Percentiles rank a stretch among this genome's conserved stretches.
Conservation (phyloP, 2,888 invertebrate species). For the Sacculina carcini region DNA sequence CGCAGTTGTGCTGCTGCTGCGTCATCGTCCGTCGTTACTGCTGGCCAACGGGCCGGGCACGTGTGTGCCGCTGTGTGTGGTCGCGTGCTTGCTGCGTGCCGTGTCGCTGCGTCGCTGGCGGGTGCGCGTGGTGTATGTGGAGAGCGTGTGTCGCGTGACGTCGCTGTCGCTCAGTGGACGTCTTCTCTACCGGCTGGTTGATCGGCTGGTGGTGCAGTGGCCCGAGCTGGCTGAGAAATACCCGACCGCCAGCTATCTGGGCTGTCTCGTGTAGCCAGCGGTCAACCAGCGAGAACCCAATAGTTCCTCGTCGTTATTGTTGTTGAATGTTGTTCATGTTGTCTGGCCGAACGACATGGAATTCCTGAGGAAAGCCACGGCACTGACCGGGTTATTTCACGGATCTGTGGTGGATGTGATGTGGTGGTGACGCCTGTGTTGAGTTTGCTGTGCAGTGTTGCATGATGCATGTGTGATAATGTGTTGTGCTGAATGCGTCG, state of each 20-base stretch:
- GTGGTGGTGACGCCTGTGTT: too few relatives aligned
- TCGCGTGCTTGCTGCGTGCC: constrained; percentile 39
- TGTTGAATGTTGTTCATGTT: too few relatives aligned
- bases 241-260: constrained; percentile 44
- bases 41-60: constrained; percentile 91
- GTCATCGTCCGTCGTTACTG: constrained; percentile 76
- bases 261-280: constrained; percentile 30
- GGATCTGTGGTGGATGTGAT: too few relatives aligned
- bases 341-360: too few relatives aligned
- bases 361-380: too few relatives aligned
- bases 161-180: constrained; percentile 67
- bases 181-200: constrained; percentile 53
- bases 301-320: too few relatives aligned
- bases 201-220: constrained; percentile 83
- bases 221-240: constrained; percentile 38
- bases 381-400: too few relatives aligned
- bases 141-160: constrained; percentile 79
- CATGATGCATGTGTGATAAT: too few relatives aligned
- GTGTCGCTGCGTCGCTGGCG: constrained; percentile 7
- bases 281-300: too few relatives aligned
- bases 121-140: constrained; percentile 60
- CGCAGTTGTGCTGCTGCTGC: constrained; percentile 5
- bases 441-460: too few relatives aligned
- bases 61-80: constrained; percentile 66
- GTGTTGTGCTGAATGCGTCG: too few relatives aligned